Conservation (phyloP, 2,113 vertebrate genomes). For the Polyodon spathula region DNA sequence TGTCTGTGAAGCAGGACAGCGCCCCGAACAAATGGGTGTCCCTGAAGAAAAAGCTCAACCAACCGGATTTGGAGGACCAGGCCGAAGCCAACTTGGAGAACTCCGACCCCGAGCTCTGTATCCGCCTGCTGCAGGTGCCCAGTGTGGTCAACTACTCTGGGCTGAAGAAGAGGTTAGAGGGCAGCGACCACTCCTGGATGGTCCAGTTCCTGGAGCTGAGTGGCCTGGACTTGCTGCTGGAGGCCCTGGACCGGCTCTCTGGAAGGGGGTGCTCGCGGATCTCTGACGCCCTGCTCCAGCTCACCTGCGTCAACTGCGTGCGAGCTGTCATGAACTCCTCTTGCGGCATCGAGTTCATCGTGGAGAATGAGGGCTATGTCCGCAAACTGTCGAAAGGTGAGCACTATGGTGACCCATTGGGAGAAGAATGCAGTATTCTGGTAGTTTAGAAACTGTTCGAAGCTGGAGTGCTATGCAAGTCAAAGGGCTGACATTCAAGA, state of each 20-base stretch:
- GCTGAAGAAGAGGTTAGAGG: slow-evolving; percentile 82
- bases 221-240: slow-evolving; percentile 85
- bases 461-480: no score
- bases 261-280: slow-evolving; percentile 86
- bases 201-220: slow-evolving; percentile 91
- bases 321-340: slow-evolving; percentile 88
- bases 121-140: slow-evolving; percentile 85
- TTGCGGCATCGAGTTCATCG: slow-evolving; percentile 83
- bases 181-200: slow-evolving; percentile 85
- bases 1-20: slow-evolving; percentile 68
- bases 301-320: slow-evolving; percentile 90
- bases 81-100: slow-evolving; percentile 90
- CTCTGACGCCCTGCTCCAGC: slow-evolving; percentile 85
- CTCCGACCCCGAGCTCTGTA: slow-evolving; percentile 89
- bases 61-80: slow-evolving; percentile 71
- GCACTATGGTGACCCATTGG: not conserved
- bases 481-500: no score
- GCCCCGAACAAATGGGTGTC: slow-evolving; percentile 80
- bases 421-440: no score
- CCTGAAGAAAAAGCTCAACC: slow-evolving; percentile 72
- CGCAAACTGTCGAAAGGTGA: slow-evolving; percentile 90
- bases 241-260: slow-evolving; percentile 84
- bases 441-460: no score
- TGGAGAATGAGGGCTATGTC: slow-evolving; percentile 85
- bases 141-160: slow-evolving; percentile 93